Conservation (phyloP, 2,113 vertebrate genomes). For the Eulemur macaco region DNA sequence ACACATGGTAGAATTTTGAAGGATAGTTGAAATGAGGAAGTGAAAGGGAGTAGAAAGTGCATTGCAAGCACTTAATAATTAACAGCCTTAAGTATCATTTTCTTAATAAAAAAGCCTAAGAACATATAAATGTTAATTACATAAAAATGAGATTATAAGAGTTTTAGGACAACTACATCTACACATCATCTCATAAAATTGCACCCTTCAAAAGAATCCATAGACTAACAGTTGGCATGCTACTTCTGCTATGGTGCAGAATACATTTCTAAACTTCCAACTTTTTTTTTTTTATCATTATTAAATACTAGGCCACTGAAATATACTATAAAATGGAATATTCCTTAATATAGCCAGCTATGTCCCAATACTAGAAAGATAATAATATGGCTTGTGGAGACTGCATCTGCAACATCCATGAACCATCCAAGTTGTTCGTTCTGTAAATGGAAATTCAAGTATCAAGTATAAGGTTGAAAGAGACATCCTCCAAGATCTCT, state of each 20-base stretch:
- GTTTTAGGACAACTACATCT: neutral
- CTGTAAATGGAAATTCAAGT: neutral
- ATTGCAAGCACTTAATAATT: neutral
- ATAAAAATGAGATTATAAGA: neutral
- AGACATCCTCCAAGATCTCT: constrained; percentile 7
- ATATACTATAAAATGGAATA: neutral
- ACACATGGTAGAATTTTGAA: neutral
- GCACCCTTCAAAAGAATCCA: neutral
- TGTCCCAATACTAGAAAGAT: neutral
- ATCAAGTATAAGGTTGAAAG: neutral
- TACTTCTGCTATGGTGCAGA: neutral
- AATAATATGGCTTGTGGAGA: neutral
- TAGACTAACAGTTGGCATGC: neutral
- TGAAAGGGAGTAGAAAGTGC: neutral
- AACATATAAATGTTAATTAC: neutral
- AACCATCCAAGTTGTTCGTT: neutral
- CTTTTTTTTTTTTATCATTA: constrained; percentile 12
- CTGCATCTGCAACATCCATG: neutral
- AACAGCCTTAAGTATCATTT: neutral
- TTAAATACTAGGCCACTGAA: neutral
- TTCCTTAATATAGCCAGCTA: neutral
- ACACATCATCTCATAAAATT: constrained; percentile 3
- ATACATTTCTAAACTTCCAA: neutral
- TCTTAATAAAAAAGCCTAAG: constrained; percentile 39
- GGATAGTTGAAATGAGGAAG: neutral